phyloP scores from a whole-genome alignment of 2,797 vertebrate genomes.

The Fratercula arctica region DNA sequence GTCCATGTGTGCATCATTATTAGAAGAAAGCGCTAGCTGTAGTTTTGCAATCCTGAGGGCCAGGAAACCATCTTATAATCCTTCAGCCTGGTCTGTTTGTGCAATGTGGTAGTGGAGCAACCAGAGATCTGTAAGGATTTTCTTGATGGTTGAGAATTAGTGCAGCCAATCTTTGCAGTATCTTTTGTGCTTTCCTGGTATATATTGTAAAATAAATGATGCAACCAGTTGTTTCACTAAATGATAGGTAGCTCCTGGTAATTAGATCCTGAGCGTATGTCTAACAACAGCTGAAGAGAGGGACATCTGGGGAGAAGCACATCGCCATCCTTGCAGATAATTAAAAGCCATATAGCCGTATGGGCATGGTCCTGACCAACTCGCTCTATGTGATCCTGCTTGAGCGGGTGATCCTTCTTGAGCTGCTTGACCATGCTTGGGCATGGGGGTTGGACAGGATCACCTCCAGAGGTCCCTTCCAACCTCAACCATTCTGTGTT shows the following conservation, averaged over 20 bases:
- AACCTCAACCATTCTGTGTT: not conserved
- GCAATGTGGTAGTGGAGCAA: not conserved
- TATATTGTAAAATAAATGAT: not conserved
- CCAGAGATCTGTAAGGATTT: not conserved
- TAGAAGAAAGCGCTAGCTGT: not conserved
- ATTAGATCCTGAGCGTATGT: not conserved
- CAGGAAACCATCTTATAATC: not conserved
- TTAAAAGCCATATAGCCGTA: not conserved
- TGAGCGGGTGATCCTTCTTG: not conserved
- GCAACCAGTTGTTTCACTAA: not conserved
- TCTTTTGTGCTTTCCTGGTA: not conserved
- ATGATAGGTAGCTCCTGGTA: not conserved
- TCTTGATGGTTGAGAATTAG: not conserved
- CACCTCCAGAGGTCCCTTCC: not conserved
- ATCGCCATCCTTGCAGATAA: not conserved
- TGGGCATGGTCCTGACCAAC: not conserved
- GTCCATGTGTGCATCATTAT: not conserved
- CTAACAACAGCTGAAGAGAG: not conserved
- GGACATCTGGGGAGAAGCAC: not conserved
- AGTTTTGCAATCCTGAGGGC: not conserved
- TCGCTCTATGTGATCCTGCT: not conserved
- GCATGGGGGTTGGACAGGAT: not conserved
- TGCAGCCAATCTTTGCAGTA: not conserved
- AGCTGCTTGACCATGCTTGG: not conserved
- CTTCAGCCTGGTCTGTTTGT: not conserved